Base-by-base conservation (phyloP, 2,888 invertebrate genomes). In the Eupeodes luniger region DNA sequence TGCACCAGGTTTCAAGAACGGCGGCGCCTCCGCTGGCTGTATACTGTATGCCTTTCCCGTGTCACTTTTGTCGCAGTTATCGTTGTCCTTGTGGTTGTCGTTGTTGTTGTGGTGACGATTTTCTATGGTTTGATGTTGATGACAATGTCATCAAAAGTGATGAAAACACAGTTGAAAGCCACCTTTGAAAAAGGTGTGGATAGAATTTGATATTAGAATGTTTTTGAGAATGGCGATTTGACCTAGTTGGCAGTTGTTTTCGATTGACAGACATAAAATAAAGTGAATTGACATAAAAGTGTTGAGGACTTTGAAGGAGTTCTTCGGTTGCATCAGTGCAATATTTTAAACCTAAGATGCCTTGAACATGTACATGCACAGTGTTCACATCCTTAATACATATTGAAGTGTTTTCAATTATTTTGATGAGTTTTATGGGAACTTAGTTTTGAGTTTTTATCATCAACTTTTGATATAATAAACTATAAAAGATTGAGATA, bases 161-260 rank as follows among this genome's bases (percentile, higher is more conserved):
- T 81, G 75, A 81, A 74, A 67, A 66, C 53, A 40, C 49, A 51
- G 59, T 66, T 59, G 66, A 66, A 74, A 66, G 59, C 66, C 34
- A 81, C 59, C 36, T 66, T 53, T 27, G 27, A 12, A 53, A 57
- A 64, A 67, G 61, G 72, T 57, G 80, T 61, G 62, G 51, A 79
- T 80, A 27, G 53, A 72, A 72, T 66, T 34, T 14, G 11, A 59
- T 66, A 59, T 47, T 34, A 36, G 27, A 14, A 55, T 55, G 49
- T 36, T 34, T 34, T n/a, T 3, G 27, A 36, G n/a, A 36, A 10
- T 69, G 69, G 53, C 53, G 69, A 53, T 53, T 53, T 51, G 53
- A 66, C 55, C 66, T 57, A 55, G 57, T 47, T 77, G 57, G 57
- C n/a, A n/a, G 11, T 57, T 4, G 49, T 55, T 72, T 53, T 70